phyloP scores from a whole-genome alignment of 1,140 invertebrate genomes.

The Eupristina koningsbergeri region DNA sequence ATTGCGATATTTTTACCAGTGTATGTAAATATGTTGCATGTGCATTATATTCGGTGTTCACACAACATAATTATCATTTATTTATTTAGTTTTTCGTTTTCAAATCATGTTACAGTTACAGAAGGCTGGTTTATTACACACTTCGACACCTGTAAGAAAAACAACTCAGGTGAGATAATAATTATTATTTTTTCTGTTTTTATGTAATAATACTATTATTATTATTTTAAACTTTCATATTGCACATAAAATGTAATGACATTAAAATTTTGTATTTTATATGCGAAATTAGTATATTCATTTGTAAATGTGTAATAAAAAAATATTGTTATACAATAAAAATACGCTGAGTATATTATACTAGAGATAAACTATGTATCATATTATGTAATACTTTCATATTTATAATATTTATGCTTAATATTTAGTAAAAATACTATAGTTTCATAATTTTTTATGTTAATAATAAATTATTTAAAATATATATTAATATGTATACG shows the following conservation, averaged over 20 bases:
- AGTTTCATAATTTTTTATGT: no score
- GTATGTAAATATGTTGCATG: constrained; percentile 31
- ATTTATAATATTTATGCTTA: background rate
- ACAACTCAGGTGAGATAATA: constrained; percentile 69
- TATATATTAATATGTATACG: background rate
- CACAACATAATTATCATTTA: constrained; percentile 51
- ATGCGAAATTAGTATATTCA: background rate
- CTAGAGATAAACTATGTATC: background rate
- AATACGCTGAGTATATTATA: background rate
- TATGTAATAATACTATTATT: background rate
- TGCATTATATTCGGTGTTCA: constrained; percentile 36
- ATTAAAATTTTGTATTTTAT: constrained; percentile 6
- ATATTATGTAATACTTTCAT: background rate
- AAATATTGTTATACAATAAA: background rate
- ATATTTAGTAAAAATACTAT: no score
- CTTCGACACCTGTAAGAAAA: constrained; percentile 64
- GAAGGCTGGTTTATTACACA: constrained; percentile 63
- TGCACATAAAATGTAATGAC: background rate
- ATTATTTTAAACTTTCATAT: background rate
- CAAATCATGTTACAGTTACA: constrained; percentile 66
- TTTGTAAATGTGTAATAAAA: background rate
- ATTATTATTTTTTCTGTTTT: constrained; percentile 15
- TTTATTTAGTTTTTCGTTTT: constrained; percentile 56
- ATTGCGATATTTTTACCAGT: background rate
- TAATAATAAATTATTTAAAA: background rate